Evolutionary conservation across 2,888 invertebrate species (phyloP).

Genomic region (Diachrysia chrysitis): DNA sequence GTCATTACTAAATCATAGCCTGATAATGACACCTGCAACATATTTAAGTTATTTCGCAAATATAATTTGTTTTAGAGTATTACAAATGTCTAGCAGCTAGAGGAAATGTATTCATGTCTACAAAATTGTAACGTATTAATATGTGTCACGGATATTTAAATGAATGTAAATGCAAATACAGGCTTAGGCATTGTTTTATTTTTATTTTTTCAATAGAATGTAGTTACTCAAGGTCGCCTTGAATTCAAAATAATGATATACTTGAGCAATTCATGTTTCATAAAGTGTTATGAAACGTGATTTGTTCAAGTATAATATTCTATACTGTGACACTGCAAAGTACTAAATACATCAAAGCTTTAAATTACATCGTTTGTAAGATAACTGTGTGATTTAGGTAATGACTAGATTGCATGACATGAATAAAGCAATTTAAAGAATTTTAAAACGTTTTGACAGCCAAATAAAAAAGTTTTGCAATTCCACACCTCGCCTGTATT

Average conservation of each 20-base stretch:
- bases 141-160: no score
- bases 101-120: not conserved
- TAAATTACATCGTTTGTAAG: no score
- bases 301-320: conserved; percentile 14
- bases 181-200: no score
- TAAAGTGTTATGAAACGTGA: no score
- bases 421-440: no score
- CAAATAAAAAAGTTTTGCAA: not conserved
- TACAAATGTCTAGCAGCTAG: not conserved
- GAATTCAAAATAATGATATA: conserved; percentile 38
- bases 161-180: no score
- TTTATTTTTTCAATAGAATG: no score
- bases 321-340: conserved; percentile 18
- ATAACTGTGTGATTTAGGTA: no score
- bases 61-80: not conserved
- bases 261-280: conserved; percentile 37
- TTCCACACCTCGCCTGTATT: conserved; percentile 22
- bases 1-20: conserved; percentile 71
- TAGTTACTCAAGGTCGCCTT: conserved; percentile 40
- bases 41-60: conserved; percentile 38
- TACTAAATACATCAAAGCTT: conserved; percentile 12
- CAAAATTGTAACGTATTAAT: no score
- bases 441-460: no score
- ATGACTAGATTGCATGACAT: no score
- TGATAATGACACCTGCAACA: conserved; percentile 37